Conservation (phyloP, 2,888 invertebrate species). For the Fragum fragum region DNA sequence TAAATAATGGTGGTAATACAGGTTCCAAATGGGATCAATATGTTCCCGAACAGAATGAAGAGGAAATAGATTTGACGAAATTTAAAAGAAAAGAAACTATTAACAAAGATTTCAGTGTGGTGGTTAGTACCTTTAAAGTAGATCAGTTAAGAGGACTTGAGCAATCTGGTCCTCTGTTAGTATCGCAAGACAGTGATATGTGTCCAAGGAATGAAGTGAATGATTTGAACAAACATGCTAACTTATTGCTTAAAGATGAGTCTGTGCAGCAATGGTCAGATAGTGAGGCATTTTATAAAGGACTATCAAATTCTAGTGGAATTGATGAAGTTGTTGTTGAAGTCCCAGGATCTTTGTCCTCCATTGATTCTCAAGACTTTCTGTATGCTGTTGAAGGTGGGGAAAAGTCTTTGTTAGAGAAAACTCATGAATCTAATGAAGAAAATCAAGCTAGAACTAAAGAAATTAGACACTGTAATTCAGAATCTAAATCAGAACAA, state of each 20-base stretch:
- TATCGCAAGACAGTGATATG: too few relatives aligned
- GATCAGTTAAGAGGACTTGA: background rate
- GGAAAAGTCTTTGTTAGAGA: background rate
- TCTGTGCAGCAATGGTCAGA: too few relatives aligned
- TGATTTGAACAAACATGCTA: too few relatives aligned
- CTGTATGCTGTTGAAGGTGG: background rate
- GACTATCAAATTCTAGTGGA: background rate
- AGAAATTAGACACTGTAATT: background rate
- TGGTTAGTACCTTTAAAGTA: conserved; percentile 25
- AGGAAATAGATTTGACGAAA: conserved; percentile 33
- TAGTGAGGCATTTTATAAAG: background rate
- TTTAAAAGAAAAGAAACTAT: conserved; percentile 4
- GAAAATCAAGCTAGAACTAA: background rate
- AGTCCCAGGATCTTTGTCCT: background rate
- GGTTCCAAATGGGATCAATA: conserved; percentile 39
- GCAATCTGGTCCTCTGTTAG: too few relatives aligned
- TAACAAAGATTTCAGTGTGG: conserved; percentile 40
- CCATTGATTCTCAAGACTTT: conserved; percentile 5
- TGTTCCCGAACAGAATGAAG: conserved; percentile 27
- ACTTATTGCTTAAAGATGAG: too few relatives aligned
- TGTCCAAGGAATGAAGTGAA: too few relatives aligned
- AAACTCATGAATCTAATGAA: background rate
- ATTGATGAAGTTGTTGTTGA: background rate
- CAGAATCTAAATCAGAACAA: background rate
- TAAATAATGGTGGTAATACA: background rate